Evolutionary conservation across 2,888 invertebrate species (phyloP).

Genomic region (Drosophila kuntzei): DNA sequence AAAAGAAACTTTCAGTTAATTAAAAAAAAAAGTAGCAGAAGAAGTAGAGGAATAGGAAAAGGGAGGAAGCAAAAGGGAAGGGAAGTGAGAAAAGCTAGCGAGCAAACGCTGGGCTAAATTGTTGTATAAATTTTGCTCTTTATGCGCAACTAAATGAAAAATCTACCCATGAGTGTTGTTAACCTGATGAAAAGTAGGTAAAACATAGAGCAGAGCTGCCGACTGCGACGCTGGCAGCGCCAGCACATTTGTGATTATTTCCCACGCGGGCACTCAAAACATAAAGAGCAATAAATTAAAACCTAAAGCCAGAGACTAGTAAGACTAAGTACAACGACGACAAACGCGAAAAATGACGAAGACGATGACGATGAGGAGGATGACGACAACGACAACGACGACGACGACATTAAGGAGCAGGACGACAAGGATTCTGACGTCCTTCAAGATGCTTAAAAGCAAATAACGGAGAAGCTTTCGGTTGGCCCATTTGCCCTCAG

Average conservation of each 20-base stretch:
- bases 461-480: slow-evolving; percentile 47
- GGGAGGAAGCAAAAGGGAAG: background rate
- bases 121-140: slow-evolving; percentile 72
- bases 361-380: slow-evolving; percentile 13
- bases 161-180: slow-evolving; percentile 80
- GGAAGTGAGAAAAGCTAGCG: background rate
- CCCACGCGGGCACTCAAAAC: slow-evolving; percentile 82
- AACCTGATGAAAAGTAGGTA: slow-evolving; percentile 82
- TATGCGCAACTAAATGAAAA: slow-evolving; percentile 74
- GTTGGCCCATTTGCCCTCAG: slow-evolving; percentile 17
- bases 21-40: slow-evolving; percentile 49
- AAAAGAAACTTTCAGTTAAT: slow-evolving; percentile 65
- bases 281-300: slow-evolving; percentile 83
- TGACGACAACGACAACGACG: slow-evolving; percentile 12
- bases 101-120: slow-evolving; percentile 42
- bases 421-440: slow-evolving; percentile 44
- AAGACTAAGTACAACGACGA: slow-evolving; percentile 48
- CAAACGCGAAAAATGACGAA: slow-evolving; percentile 34
- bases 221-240: slow-evolving; percentile 18
- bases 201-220: slow-evolving; percentile 38
- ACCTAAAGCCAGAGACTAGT: slow-evolving; percentile 65
- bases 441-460: slow-evolving; percentile 61
- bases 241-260: slow-evolving; percentile 80
- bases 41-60: slow-evolving; percentile 4
- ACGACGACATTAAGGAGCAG: slow-evolving; percentile 17